A percentile compares a stretch with the other conserved stretches of the same genome.
Evolutionary conservation across 2,888 invertebrate species (phyloP).

Genomic region (Azorinus chamasolen): DNA sequence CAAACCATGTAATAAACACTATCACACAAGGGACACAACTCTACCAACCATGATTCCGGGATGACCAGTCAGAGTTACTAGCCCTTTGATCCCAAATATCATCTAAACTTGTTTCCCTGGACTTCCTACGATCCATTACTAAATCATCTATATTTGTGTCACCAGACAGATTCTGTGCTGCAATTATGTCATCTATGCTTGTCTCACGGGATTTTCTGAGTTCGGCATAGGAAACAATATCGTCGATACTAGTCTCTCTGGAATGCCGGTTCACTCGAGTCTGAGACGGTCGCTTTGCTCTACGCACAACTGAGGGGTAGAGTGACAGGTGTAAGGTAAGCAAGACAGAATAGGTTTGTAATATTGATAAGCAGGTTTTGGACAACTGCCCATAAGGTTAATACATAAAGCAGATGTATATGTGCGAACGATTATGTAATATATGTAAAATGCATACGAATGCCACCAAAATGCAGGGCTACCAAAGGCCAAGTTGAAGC

Average conservation of each 20-base stretch:
- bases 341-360: too few relatives aligned
- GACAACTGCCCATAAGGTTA: too few relatives aligned
- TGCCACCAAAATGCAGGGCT: too few relatives aligned
- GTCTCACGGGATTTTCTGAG: slow-evolving; percentile 67
- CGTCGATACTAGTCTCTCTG: slow-evolving; percentile 60
- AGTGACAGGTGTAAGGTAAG: background rate
- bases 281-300: slow-evolving; percentile 43
- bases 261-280: slow-evolving; percentile 46
- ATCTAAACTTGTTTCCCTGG: slow-evolving; percentile 39
- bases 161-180: slow-evolving; percentile 39
- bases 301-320: slow-evolving; percentile 32
- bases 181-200: slow-evolving; percentile 69
- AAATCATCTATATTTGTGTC: slow-evolving; percentile 47
- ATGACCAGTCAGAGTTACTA: slow-evolving; percentile 11
- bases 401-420: too few relatives aligned
- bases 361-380: too few relatives aligned
- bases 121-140: slow-evolving; percentile 13
- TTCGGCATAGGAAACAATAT: slow-evolving; percentile 43
- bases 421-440: too few relatives aligned
- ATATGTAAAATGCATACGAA: too few relatives aligned
- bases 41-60: slow-evolving; percentile 31
- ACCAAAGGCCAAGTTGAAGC: too few relatives aligned
- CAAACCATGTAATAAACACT: too few relatives aligned
- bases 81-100: slow-evolving; percentile 17
- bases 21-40: slow-evolving; percentile 3